These are phyloP conservation scores for Ischnus inquisitorius DNA, from an alignment of 2,888 invertebrate genomes.

Conservation along the genomic window DNA sequence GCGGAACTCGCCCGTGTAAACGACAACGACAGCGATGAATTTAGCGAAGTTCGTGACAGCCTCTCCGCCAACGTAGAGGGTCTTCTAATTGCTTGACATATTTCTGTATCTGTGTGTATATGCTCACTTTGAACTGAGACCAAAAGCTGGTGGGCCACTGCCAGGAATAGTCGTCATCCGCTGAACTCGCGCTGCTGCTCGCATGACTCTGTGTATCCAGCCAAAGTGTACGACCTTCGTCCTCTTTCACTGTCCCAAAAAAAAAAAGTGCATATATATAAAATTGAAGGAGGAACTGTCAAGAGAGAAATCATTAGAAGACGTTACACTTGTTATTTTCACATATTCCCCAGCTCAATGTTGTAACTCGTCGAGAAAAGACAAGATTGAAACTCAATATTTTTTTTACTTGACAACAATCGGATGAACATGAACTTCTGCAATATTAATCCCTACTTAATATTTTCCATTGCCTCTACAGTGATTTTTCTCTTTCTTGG, in stretches of 20 bases:
- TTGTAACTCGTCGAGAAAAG: background rate
- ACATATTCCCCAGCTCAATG: background rate
- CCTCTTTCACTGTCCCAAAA: slow-evolving; percentile 86
- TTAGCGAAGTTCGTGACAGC: slow-evolving; percentile 4
- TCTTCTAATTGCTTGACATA: slow-evolving; percentile 48
- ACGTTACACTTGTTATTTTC: background rate
- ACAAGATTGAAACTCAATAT: background rate
- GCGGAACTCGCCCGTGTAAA: slow-evolving; percentile 40
- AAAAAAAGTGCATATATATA: background rate
- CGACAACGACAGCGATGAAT: slow-evolving; percentile 37
- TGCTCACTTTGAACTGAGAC: slow-evolving; percentile 90
- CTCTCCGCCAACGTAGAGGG: slow-evolving; percentile 6
- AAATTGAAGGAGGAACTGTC: background rate
- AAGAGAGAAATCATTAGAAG: background rate
- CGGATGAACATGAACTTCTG: no score
- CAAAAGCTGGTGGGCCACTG: slow-evolving; percentile 92
- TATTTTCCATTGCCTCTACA: background rate
- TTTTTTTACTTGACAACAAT: background rate
- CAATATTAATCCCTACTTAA: background rate
- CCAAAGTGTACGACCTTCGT: slow-evolving; percentile 90
- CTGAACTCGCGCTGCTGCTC: slow-evolving; percentile 88
- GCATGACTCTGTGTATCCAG: slow-evolving; percentile 90
- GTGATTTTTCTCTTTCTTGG: background rate
- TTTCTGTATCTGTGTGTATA: slow-evolving; percentile 56
- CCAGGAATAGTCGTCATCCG: slow-evolving; percentile 89